Base-by-base conservation (phyloP, 2,113 vertebrate species). In the Paratilapia polleni region DNA sequence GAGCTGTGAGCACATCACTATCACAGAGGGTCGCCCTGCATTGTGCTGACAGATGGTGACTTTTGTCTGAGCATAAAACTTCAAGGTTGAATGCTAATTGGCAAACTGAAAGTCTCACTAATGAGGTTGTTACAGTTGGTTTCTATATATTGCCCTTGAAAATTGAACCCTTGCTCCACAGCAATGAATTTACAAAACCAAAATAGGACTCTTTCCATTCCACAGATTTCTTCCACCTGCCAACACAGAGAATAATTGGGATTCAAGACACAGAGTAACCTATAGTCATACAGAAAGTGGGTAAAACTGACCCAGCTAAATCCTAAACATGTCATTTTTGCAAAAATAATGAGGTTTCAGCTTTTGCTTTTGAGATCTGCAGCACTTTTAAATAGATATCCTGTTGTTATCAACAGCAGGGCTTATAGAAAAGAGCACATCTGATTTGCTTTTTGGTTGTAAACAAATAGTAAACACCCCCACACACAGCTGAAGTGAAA, bases 41-140 rank as follows among this genome's bases (percentile, higher is more conserved):
- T 81, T 76, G 89, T 68, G 70, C 83, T 91, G 91, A 92, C 92
- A 94, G 91, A 94, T 93, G 91, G 93, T 78, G 90, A 92, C 90
- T 84, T 86, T 76, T 88, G 86, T 86, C 89, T 84, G 59, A 34
- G 74, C 34, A 76, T 75, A 80, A 89, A 79, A 93, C 89, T 85
- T 89, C 92, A 93, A 94, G 92, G 91, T 93, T 87, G 91, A 91
- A 89, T 82, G 78, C 86, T 93, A 89, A 93, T 83, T 84, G 87
- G 84, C 60, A 87, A 85, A 86, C 74, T 64, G 36, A 86, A 87
- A 89, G 66, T 84, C 74, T 77, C 78, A 61, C 70, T 89, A 92
- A 91, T 88, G 84, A 89, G 41, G 82, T 83, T 81, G 80, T 93
- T 80, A 89, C 36, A 78, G 74, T 22, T 75, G 47, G 38, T 85